A percentile compares a stretch with the other conserved stretches of the same genome.
Evolutionary conservation across 2,888 invertebrate species (phyloP).

Genomic region (Brenthis daphne): DNA sequence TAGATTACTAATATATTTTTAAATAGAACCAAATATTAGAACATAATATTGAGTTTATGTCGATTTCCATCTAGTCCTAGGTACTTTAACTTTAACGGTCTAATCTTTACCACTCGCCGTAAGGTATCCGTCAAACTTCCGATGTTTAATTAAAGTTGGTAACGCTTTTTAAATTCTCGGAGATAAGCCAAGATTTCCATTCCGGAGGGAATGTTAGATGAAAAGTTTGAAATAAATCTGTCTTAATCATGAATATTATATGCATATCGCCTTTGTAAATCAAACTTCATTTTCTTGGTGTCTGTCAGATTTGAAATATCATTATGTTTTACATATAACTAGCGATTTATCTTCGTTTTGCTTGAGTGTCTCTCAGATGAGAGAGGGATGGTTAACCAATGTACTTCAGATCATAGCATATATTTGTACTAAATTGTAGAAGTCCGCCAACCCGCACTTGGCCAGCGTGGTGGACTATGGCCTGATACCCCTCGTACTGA

Average conservation of each 20-base stretch:
- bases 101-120: slow-evolving; percentile 14
- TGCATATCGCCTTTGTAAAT: background rate
- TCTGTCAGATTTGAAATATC: background rate
- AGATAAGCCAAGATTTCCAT: slow-evolving; percentile 36
- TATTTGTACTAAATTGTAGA: too few species aligned
- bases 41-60: too few species aligned
- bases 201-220: slow-evolving; percentile 26
- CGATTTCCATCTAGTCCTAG: slow-evolving; percentile 3
- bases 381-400: too few species aligned
- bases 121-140: slow-evolving; percentile 36
- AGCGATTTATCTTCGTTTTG: too few species aligned
- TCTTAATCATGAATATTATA: slow-evolving; percentile 22
- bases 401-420: too few species aligned
- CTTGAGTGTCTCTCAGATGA: too few species aligned
- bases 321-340: too few species aligned
- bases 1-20: too few species aligned
- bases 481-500: too few species aligned
- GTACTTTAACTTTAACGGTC: slow-evolving; percentile 13
- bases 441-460: too few species aligned
- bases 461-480: too few species aligned
- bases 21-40: too few species aligned
- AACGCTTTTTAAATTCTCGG: slow-evolving; percentile 39
- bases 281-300: background rate
- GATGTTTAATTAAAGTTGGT: slow-evolving; percentile 42
- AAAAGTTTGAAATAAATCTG: slow-evolving; percentile 33